These are phyloP conservation scores for Rhabdornis inornatus DNA, from an alignment of 2,113 vertebrate species.

Conservation along the genomic window DNA sequence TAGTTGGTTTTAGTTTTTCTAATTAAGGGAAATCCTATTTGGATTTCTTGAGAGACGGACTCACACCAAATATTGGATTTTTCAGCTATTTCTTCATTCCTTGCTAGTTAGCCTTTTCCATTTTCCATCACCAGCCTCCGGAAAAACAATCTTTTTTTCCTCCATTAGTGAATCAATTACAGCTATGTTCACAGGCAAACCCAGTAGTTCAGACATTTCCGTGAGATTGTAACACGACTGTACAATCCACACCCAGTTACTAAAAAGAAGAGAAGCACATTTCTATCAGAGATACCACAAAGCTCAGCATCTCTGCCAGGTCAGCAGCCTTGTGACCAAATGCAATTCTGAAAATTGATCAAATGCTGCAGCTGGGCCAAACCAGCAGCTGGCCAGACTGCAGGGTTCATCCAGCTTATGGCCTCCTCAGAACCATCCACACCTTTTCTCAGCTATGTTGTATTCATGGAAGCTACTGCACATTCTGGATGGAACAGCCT, in stretches of 20 bases:
- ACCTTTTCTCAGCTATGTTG: neutral
- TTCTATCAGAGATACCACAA: neutral
- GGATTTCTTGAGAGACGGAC: constrained; percentile 13
- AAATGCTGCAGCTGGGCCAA: neutral
- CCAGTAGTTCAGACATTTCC: neutral
- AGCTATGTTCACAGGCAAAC: neutral
- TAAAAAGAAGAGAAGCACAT: neutral
- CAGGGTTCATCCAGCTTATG: neutral
- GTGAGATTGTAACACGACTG: neutral
- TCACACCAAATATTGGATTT: neutral
- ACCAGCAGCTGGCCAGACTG: neutral
- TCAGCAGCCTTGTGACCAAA: neutral
- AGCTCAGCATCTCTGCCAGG: constrained; percentile 2
- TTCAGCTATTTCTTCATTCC: neutral
- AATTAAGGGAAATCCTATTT: constrained; percentile 8
- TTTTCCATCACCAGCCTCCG: constrained; percentile 6
- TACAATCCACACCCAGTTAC: neutral
- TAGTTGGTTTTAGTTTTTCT: neutral
- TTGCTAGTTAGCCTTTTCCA: neutral
- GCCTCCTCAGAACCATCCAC: neutral
- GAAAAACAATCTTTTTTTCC: neutral
- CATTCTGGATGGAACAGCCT: neutral
- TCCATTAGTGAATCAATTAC: neutral
- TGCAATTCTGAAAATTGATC: neutral
- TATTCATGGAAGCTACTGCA: neutral